Conservation (phyloP, 2,113 vertebrate species). For the Lampris megalopsis region DNA sequence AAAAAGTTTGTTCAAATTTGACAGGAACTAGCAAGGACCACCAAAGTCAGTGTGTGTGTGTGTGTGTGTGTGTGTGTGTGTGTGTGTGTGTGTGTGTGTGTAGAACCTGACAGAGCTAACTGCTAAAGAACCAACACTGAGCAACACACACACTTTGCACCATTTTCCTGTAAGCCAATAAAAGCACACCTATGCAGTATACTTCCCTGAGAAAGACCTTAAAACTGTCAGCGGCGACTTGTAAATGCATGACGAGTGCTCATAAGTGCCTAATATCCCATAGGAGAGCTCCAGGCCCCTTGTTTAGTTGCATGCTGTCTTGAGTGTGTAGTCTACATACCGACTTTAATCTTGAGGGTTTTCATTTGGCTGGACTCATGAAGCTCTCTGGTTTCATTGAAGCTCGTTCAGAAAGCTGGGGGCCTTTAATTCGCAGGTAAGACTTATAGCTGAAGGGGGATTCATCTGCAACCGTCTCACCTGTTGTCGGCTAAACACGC, state of each 20-base stretch:
- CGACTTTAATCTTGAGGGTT: conserved; percentile 22
- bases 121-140: too few species aligned
- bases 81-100: too few species aligned
- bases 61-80: too few species aligned
- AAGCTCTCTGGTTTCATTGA: conserved; percentile 7
- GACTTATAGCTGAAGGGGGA: background rate
- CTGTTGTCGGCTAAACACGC: conserved; percentile 5
- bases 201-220: conserved; percentile 25
- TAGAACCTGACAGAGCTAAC: too few species aligned
- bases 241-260: conserved; percentile 43
- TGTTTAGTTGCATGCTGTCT: background rate
- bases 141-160: background rate
- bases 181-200: conserved; percentile 24
- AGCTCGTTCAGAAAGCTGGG: background rate
- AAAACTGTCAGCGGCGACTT: conserved; percentile 39
- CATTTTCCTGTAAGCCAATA: background rate
- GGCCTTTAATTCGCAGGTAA: conserved; percentile 25
- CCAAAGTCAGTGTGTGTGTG: too few species aligned
- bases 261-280: conserved; percentile 22
- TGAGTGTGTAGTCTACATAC: background rate
- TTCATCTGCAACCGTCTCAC: background rate
- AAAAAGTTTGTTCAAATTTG: too few species aligned
- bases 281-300: conserved; percentile 13
- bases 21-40: too few species aligned
- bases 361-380: conserved; percentile 22